phyloP scores from a whole-genome alignment of 2,797 vertebrate species.

The Pelochelys cantorii region DNA sequence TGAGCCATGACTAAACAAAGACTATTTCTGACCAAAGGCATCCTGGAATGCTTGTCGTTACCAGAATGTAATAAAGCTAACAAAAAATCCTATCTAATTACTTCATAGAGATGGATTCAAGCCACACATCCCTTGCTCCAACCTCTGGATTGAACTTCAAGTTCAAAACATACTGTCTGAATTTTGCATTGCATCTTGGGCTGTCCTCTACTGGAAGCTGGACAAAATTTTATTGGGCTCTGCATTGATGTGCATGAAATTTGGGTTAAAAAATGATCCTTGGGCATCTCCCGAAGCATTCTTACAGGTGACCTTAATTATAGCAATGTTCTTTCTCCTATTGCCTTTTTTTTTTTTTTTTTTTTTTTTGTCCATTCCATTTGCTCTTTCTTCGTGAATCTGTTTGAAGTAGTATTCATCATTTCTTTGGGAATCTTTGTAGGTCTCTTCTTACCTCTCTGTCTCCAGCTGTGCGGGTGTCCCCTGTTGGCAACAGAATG shows the following conservation, averaged over 20 bases:
- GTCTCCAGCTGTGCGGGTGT: not conserved
- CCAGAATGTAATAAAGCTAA: constrained; percentile 7
- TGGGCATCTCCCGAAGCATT: not conserved
- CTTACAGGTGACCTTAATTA: not conserved
- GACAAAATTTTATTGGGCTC: not conserved
- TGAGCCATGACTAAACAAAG: not conserved
- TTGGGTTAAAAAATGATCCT: not conserved
- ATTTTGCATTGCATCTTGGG: not conserved
- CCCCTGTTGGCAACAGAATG: not conserved
- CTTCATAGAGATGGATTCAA: not conserved
- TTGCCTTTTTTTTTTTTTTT: not conserved
- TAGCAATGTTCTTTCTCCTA: not conserved
- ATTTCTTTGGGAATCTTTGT: not conserved
- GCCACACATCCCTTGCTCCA: not conserved
- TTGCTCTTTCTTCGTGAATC: not conserved
- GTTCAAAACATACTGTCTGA: not conserved
- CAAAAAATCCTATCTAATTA: not conserved
- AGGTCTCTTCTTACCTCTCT: too few species aligned
- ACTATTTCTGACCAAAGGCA: not conserved
- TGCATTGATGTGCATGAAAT: not conserved
- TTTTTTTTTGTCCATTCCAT: not conserved
- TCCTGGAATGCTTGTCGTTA: not conserved
- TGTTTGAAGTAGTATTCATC: not conserved
- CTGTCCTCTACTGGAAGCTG: not conserved
- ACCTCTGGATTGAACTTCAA: not conserved